These are phyloP conservation scores for Lycophotia porphyrea DNA, from an alignment of 2,888 invertebrate species.

Conservation along the genomic window DNA sequence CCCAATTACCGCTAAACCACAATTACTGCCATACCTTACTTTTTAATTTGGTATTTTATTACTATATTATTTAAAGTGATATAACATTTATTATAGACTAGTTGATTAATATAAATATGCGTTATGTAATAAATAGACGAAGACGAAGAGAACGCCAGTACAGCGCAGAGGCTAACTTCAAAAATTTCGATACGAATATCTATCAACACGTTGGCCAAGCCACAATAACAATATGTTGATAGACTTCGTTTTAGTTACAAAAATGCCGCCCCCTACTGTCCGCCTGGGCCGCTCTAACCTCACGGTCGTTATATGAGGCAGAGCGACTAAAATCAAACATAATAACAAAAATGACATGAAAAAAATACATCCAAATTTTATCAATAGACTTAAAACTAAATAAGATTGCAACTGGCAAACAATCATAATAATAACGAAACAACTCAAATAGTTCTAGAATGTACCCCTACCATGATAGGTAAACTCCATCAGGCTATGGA, in stretches of 20 bases:
- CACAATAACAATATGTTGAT: constrained; percentile 2
- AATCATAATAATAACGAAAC: constrained; percentile 25
- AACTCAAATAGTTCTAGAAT: not conserved
- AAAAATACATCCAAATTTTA: constrained; percentile 43
- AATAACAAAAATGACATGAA: constrained; percentile 13
- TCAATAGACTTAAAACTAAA: constrained; percentile 35
- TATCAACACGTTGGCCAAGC: constrained; percentile 3
- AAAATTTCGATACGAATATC: constrained; percentile 5
- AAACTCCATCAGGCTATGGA: too few species aligned
- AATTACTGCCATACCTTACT: constrained; percentile 15
- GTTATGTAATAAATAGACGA: constrained; percentile 19
- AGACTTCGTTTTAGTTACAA: constrained; percentile 23
- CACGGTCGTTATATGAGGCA: constrained; percentile 13
- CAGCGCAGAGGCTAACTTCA: constrained; percentile 19
- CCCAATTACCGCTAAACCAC: constrained; percentile 3
- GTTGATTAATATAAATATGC: constrained; percentile 29
- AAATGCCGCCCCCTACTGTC: constrained; percentile 20
- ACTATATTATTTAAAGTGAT: constrained; percentile 9
- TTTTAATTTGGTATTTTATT: constrained; percentile 22
- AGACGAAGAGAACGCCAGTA: constrained; percentile 32
- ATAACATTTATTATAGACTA: constrained; percentile 39
- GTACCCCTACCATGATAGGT: too few species aligned
- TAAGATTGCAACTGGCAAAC: constrained; percentile 28
- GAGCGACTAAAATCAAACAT: constrained; percentile 40
- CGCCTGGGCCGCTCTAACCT: constrained; percentile 38